Conservation (phyloP, 2,113 vertebrate species). For the Chroicocephalus ridibundus region DNA sequence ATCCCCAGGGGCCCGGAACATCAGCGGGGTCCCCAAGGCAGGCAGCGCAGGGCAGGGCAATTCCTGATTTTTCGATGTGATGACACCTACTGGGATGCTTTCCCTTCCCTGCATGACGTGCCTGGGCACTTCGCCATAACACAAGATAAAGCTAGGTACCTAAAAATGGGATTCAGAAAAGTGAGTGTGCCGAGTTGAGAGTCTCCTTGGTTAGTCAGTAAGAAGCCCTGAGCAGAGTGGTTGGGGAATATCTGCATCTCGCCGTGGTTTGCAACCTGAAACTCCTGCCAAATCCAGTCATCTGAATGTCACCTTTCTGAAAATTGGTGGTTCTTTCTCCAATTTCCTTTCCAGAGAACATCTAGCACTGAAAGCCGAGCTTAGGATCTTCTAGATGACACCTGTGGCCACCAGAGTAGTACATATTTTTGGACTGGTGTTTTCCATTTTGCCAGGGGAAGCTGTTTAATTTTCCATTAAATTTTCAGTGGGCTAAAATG, state of each 20-base stretch:
- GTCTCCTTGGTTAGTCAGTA: not conserved
- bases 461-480: not conserved
- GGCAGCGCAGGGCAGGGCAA: not conserved
- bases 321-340: not conserved
- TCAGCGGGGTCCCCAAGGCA: not conserved
- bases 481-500: not conserved
- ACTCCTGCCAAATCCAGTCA: not conserved
- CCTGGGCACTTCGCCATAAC: not conserved
- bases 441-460: not conserved
- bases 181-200: not conserved
- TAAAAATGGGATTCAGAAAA: not conserved
- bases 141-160: not conserved
- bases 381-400: not conserved
- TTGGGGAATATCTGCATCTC: not conserved
- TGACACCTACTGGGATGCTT: not conserved
- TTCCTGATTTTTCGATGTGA: not conserved
- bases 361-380: not conserved
- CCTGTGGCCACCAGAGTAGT: not conserved
- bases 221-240: not conserved
- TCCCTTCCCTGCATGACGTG: fast-evolving
- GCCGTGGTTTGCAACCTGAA: not conserved
- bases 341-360: not conserved
- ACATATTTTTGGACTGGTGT: not conserved
- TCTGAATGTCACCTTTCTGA: not conserved
- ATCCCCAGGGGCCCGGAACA: not conserved